Percentiles rank a stretch among this genome's conserved stretches.
phyloP scores from a whole-genome alignment of 1,140 invertebrate species.

The Copidosoma floridanum region DNA sequence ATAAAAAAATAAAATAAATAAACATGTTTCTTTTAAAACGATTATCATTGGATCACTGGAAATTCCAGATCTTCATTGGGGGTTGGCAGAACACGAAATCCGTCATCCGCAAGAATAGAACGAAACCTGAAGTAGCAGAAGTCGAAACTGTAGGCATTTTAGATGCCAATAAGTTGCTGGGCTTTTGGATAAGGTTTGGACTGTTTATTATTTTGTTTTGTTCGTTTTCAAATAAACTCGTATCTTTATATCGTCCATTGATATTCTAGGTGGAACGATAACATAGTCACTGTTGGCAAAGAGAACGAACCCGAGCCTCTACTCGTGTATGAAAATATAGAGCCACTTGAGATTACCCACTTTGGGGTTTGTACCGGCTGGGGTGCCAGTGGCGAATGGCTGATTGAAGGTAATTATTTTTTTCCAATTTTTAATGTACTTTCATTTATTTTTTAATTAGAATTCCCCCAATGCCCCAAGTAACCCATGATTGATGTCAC shows the following conservation, averaged over 20 bases:
- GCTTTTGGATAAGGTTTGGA: conserved; percentile 71
- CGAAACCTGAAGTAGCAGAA: conserved; percentile 75
- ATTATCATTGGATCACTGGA: too few relatives aligned
- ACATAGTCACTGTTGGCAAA: conserved; percentile 65
- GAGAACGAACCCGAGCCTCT: conserved; percentile 71
- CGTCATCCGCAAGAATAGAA: conserved; percentile 75
- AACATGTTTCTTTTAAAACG: neutral
- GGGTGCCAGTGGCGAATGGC: conserved; percentile 80
- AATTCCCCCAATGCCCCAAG: too few relatives aligned
- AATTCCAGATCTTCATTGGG: conserved; percentile 75
- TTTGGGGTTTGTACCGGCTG: conserved; percentile 82
- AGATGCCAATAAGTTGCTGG: conserved; percentile 68
- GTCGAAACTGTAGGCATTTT: conserved; percentile 70
- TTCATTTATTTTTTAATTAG: too few relatives aligned
- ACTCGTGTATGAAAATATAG: conserved; percentile 68
- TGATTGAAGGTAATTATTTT: conserved; percentile 68
- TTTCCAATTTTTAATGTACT: too few relatives aligned
- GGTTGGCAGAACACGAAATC: conserved; percentile 82
- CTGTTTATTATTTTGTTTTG: too few relatives aligned
- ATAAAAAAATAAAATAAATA: neutral
- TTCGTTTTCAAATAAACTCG: too few relatives aligned
- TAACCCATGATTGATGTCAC: too few relatives aligned
- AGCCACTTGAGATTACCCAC: conserved; percentile 67
- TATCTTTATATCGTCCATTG: neutral
- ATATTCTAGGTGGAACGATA: conserved; percentile 64